Evolutionary conservation across 1,140 invertebrate genomes (phyloP), one percentile per base, ranked within the genome.

Genomic region (Drosophila kanapiae): DNA sequence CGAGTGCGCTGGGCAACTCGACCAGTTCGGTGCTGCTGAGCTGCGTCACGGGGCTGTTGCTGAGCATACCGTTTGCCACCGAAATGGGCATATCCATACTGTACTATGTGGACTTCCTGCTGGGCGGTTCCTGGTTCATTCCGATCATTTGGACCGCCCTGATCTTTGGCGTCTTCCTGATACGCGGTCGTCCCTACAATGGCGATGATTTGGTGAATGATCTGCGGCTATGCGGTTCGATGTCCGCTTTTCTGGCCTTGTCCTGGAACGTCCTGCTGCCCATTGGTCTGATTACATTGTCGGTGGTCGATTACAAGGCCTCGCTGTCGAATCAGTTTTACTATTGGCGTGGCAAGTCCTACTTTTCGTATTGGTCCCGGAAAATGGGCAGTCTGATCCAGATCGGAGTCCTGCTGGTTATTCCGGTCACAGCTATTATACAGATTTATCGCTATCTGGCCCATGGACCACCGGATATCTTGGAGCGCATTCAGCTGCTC

Each of bases 1-100:
- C 92, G 95, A 80, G 96, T 95, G 91, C 14, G 94, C 96, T 91
- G 96, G 96, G 96, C 95, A 97, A 93, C 96, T 98, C 67, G 82
- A 97, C 97, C 0, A 97, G 96, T 6, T 97, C 98, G 51, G 97
- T 97, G 0, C 97, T 98, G 84, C 95, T 97, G 57, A 96, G 96
- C 80, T 98, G 97, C 81, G 95, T 96, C 1, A 95, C 96, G 58
- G 97, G 96, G 9, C 96, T 98, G 65, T 94, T 97, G 14, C 93
- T 98, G n/a, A 97, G 97, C 18, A 94, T 99, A 77, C 96, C 97
- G 27, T 95, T 99, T 93, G 96, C 97, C 53, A 98, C 97, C 16
- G 97, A 98, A 94, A 94, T 96, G 82, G 97, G 97, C n/a, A 96
- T 98, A 61, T 95, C 95, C 65, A 95, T 97, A 6, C 94, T 98